A percentile compares a stretch with the other conserved stretches of the same genome.
Evolutionary conservation across 2,888 invertebrate species (phyloP).

Genomic region (Lissocephala sabroskyi): DNA sequence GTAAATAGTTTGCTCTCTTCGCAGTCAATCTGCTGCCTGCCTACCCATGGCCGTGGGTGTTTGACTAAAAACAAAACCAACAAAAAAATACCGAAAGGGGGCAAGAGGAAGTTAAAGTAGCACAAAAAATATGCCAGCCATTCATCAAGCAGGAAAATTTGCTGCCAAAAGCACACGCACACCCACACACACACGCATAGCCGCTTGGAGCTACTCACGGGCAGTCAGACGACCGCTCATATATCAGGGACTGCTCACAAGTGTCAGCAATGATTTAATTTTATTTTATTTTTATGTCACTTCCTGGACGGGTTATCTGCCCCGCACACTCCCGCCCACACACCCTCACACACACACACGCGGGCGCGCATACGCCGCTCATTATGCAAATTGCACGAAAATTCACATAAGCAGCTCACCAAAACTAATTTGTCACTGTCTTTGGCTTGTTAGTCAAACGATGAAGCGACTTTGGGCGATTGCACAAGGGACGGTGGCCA

Average conservation of each 20-base stretch:
- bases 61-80: too few relatives aligned
- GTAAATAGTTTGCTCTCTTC: too few relatives aligned
- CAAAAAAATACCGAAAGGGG: too few relatives aligned
- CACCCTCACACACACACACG: slow-evolving; percentile 8
- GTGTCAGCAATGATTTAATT: slow-evolving; percentile 57
- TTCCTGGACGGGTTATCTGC: slow-evolving; percentile 18
- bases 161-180: background rate
- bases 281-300: slow-evolving; percentile 40
- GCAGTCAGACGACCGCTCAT: slow-evolving; percentile 11
- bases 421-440: slow-evolving; percentile 65
- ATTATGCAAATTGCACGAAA: slow-evolving; percentile 62
- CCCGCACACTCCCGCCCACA: slow-evolving; percentile 3
- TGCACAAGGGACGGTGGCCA: slow-evolving; percentile 12
- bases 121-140: slow-evolving; percentile 5
- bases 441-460: slow-evolving; percentile 62
- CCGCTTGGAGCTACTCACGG: too few relatives aligned
- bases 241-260: slow-evolving; percentile 41
- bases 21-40: background rate
- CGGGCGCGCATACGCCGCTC: slow-evolving; percentile 22
- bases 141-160: slow-evolving; percentile 42
- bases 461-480: slow-evolving; percentile 1
- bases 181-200: background rate
- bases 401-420: slow-evolving; percentile 63
- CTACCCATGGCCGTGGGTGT: background rate
- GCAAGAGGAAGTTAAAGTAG: too few relatives aligned